Evolutionary conservation across 2,113 vertebrate species (phyloP), one percentile per base, ranked within the genome.

Genomic region (Crocuta crocuta): DNA sequence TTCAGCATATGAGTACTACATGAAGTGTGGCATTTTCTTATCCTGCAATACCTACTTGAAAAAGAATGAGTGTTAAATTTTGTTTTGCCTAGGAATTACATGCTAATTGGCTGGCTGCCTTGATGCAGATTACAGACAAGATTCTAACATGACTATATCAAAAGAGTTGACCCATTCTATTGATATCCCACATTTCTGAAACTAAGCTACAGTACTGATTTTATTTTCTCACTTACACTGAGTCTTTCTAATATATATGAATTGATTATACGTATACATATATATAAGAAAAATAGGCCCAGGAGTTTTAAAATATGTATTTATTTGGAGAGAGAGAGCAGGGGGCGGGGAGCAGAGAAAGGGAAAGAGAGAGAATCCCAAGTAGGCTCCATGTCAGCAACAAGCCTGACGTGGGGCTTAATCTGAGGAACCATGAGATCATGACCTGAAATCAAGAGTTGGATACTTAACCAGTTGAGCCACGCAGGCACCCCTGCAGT

Each of bases 51-150:
- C 63, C 78, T 97, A 97, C 94, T 97, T 92, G 93, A 98, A 97
- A 94, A 95, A 88, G 80, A 96, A 93, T 96, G 35, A 79, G 50
- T 70, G 66, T 26, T 96, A 88, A 96, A 82, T 97, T 93, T 94
- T 97, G 80, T 92, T 98, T 97, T 96, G 91, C 87, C 65, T 91
- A 70, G 50, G 53, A 97, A 95, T 91, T 82, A 97, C 94, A 90
- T 89, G 61, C 39, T 96, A 95, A 97, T 90, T 92, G 65, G 17
- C 70, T 94, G 28, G 5, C 85, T 91, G 66, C 63, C 48, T 95
- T 93, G 15, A 68, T 63, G 35, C 65, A 93, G 50, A 95, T 89
- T 95, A 33, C 58, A 92, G 87, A 80, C n/a, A 92, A 92, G 58
- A 58, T 91, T 92, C 50, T 93, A 88, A 91, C 78, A 55, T 82